A percentile compares a stretch with the other conserved stretches of the same genome.
phyloP scores from a whole-genome alignment of 2,888 invertebrate species.

The Julus scandinavius region DNA sequence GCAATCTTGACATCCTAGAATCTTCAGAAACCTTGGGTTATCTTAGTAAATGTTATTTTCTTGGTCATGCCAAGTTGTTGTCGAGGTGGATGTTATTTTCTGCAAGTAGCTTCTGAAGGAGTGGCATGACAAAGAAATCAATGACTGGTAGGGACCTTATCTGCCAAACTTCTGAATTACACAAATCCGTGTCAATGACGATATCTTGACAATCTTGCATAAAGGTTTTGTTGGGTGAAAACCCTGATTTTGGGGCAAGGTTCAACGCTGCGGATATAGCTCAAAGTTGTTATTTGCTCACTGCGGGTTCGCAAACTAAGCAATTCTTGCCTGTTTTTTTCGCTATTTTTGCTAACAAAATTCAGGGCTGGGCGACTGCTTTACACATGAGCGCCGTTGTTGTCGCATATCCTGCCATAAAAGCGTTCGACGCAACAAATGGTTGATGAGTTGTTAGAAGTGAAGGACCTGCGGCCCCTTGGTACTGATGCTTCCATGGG shows the following conservation, averaged over 20 bases:
- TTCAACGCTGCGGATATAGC: not conserved
- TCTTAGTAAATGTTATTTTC: not conserved
- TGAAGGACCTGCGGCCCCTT: not conserved
- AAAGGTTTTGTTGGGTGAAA: not conserved
- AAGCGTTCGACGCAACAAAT: slow-evolving; percentile 27
- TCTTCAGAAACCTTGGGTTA: not conserved
- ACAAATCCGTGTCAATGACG: not conserved
- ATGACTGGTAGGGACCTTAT: not conserved
- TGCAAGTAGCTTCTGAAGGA: not conserved
- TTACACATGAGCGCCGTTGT: not conserved
- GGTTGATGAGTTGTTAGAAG: not conserved
- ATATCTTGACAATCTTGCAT: no score
- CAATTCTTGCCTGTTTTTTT: not conserved
- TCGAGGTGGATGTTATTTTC: not conserved
- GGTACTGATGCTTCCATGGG: not conserved
- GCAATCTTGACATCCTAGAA: not conserved
- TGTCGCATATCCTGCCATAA: not conserved
- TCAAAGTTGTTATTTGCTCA: not conserved
- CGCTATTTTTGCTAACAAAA: not conserved
- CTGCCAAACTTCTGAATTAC: not conserved
- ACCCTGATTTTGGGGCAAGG: not conserved
- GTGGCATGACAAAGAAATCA: not conserved
- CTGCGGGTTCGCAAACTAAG: not conserved
- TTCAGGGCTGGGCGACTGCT: not conserved
- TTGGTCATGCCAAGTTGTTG: not conserved